Percentiles rank a stretch among this genome's conserved stretches.
Evolutionary conservation across 2,113 vertebrate species (phyloP).

Genomic region (Myrmecobius fasciatus): DNA sequence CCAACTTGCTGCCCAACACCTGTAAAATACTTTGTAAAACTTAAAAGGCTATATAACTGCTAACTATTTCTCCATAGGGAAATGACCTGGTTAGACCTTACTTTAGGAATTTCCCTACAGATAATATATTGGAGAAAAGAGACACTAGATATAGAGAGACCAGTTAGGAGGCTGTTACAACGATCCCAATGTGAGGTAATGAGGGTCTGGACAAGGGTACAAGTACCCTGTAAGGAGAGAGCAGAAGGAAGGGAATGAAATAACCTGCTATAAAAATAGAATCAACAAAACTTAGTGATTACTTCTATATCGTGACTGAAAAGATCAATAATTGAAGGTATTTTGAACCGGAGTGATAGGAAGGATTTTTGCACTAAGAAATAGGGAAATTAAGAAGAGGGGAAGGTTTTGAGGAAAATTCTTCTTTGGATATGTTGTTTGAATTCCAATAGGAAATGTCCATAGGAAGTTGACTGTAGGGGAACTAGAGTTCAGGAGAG

Average conservation of each 20-base stretch:
- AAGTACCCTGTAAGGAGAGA: background rate
- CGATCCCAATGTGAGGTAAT: background rate
- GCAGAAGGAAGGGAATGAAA: background rate
- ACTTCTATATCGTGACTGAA: background rate
- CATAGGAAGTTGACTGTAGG: background rate
- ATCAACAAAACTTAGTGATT: background rate
- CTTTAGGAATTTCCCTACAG: background rate
- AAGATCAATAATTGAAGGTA: background rate
- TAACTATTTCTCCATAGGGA: background rate
- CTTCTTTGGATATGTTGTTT: background rate
- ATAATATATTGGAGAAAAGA: background rate
- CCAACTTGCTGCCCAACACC: background rate
- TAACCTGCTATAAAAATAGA: background rate
- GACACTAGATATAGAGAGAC: background rate
- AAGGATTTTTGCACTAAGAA: background rate
- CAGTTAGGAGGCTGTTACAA: background rate
- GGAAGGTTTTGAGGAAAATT: background rate
- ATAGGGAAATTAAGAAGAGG: background rate
- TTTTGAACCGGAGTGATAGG: background rate
- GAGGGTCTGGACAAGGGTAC: background rate
- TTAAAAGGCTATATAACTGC: background rate
- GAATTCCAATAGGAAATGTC: background rate
- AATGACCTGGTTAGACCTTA: background rate
- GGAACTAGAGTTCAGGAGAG: background rate
- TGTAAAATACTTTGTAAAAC: background rate